Conservation (phyloP, 2,797 vertebrate genomes). For the Uromys caudimaculatus region DNA sequence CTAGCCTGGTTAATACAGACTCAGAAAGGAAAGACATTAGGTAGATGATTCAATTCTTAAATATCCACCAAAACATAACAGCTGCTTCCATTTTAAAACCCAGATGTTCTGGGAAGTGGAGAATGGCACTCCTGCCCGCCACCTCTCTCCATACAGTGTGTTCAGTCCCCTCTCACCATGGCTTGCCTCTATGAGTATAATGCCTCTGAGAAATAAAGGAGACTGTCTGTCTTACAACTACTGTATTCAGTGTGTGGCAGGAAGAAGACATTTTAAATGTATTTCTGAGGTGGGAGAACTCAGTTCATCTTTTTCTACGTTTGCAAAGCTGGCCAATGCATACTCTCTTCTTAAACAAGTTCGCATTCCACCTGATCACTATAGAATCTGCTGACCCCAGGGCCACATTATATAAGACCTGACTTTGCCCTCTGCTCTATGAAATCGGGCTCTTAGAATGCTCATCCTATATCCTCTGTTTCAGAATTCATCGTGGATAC, state of each 20-base stretch:
- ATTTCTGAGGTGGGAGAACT: neutral
- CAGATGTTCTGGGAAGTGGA: neutral
- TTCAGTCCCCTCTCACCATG: neutral
- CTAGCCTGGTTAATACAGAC: neutral
- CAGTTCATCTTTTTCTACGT: neutral
- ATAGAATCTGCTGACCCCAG: neutral
- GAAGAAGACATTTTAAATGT: neutral
- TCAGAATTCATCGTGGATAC: neutral
- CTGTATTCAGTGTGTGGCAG: neutral
- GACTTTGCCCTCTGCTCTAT: neutral
- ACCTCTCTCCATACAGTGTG: neutral
- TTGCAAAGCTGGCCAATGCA: neutral
- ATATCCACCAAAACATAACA: neutral
- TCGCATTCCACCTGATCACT: neutral
- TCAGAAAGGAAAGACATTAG: neutral
- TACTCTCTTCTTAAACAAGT: conserved; percentile 7
- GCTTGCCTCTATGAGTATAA: neutral
- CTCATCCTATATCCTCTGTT: neutral
- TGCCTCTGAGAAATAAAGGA: neutral
- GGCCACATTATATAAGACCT: neutral
- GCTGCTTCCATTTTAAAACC: neutral
- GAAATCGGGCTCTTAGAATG: neutral
- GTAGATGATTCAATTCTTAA: neutral
- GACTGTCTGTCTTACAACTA: neutral
- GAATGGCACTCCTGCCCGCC: neutral